phyloP scores from a whole-genome alignment of 2,888 invertebrate genomes.

The Synanthedon vespiformis region DNA sequence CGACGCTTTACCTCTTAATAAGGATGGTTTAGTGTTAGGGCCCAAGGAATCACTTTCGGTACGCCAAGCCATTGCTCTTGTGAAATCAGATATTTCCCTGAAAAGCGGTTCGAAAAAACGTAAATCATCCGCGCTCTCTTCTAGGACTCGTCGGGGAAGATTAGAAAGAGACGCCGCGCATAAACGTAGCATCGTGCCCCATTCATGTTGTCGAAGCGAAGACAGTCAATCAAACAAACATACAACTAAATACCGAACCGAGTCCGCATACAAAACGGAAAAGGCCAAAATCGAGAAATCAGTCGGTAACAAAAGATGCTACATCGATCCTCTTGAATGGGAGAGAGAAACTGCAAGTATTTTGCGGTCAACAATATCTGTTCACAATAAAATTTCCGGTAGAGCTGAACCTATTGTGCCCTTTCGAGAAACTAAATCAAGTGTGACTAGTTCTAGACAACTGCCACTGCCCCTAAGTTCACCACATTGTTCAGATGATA shows the following conservation, averaged over 20 bases:
- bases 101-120: slow-evolving; percentile 57
- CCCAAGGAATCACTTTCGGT: slow-evolving; percentile 53
- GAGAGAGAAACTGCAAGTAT: slow-evolving; percentile 71
- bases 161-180: slow-evolving; percentile 56
- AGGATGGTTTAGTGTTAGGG: slow-evolving; percentile 42
- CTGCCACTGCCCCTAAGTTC: slow-evolving; percentile 29
- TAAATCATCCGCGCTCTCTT: slow-evolving; percentile 63
- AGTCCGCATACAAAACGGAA: slow-evolving; percentile 49
- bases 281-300: slow-evolving; percentile 55
- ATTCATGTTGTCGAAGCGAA: slow-evolving; percentile 53
- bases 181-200: slow-evolving; percentile 50
- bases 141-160: slow-evolving; percentile 57
- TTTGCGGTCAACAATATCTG: slow-evolving; percentile 54
- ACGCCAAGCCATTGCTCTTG: slow-evolving; percentile 60
- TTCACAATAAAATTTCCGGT: slow-evolving; percentile 45
- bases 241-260: slow-evolving; percentile 48
- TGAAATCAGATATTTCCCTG: slow-evolving; percentile 49
- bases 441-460: slow-evolving; percentile 28
- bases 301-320: slow-evolving; percentile 67
- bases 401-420: slow-evolving; percentile 32
- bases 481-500: slow-evolving; percentile 30
- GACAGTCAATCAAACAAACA: slow-evolving; percentile 28
- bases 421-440: slow-evolving; percentile 44
- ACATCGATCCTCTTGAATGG: slow-evolving; percentile 65
- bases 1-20: slow-evolving; percentile 44